These are phyloP conservation scores for Diadumene lineata DNA, from an alignment of 92 coral and sea anemone genomes.

Conservation along the genomic window DNA sequence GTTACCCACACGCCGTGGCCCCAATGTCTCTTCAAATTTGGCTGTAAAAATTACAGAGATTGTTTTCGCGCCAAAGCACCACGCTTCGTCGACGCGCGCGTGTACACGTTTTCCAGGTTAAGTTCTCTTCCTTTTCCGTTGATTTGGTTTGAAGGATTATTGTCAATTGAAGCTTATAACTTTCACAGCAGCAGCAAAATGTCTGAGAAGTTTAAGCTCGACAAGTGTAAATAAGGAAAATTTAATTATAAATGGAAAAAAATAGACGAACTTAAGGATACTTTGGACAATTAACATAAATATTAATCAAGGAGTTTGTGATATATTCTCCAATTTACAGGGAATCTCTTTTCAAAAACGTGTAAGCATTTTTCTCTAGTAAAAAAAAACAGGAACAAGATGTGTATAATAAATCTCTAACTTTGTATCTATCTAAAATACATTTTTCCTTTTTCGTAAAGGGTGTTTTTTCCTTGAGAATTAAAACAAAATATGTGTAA, in stretches of 20 bases:
- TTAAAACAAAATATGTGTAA: too few relatives aligned
- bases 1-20: slow-evolving; percentile 1
- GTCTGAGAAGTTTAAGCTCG: slow-evolving; percentile 1
- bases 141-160: neutral
- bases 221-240: slow-evolving; percentile 33
- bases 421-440: too few relatives aligned
- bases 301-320: slow-evolving; percentile 3
- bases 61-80: slow-evolving; percentile 34
- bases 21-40: slow-evolving; percentile 12
- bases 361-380: neutral
- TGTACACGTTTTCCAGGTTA: slow-evolving; percentile 3
- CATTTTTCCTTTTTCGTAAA: neutral
- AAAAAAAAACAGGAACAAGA: neutral
- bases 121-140: slow-evolving; percentile 9
- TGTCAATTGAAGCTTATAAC: slow-evolving; percentile 1
- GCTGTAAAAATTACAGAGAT: slow-evolving; percentile 29
- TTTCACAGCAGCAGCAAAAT: neutral
- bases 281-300: slow-evolving; percentile 18
- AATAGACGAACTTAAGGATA: slow-evolving; percentile 30
- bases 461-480: too few relatives aligned
- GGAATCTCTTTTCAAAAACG: slow-evolving; percentile 7
- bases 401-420: too few relatives aligned
- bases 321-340: neutral
- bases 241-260: slow-evolving; percentile 23
- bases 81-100: slow-evolving; percentile 29